Conservation (phyloP, 2,797 vertebrate genomes). For the Artibeus lituratus region DNA sequence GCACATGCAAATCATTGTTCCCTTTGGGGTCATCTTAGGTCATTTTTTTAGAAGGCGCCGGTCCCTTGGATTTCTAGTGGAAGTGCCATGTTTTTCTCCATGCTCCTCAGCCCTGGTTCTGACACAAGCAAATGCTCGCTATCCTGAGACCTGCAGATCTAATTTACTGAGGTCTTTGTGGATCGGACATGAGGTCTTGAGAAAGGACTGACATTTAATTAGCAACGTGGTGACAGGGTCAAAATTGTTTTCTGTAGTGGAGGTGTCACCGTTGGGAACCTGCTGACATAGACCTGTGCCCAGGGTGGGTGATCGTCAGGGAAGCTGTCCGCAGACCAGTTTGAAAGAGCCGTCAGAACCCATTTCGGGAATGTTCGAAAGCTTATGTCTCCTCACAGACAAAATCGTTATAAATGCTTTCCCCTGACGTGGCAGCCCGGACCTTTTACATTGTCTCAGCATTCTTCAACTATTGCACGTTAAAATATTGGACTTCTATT, state of each 20-base stretch:
- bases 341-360: not conserved
- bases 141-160: not conserved
- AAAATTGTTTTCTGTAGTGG: constrained; percentile 20
- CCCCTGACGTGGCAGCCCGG: not conserved
- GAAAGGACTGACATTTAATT: constrained; percentile 23
- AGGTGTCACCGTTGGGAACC: not conserved
- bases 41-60: not conserved
- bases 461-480: not conserved
- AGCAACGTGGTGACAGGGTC: not conserved
- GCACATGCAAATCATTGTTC: not conserved
- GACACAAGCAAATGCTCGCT: not conserved
- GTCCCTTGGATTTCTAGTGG: not conserved
- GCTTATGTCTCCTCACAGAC: not conserved
- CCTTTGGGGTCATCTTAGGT: not conserved
- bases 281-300: not conserved
- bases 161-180: not conserved
- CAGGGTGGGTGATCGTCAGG: not conserved
- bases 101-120: not conserved
- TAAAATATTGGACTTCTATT: not conserved
- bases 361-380: not conserved
- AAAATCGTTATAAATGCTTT: not conserved
- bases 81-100: not conserved
- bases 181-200: not conserved
- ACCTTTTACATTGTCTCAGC: not conserved
- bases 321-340: not conserved